Base-by-base conservation (phyloP, 2,797 vertebrate species). In the Remorina albescens region DNA sequence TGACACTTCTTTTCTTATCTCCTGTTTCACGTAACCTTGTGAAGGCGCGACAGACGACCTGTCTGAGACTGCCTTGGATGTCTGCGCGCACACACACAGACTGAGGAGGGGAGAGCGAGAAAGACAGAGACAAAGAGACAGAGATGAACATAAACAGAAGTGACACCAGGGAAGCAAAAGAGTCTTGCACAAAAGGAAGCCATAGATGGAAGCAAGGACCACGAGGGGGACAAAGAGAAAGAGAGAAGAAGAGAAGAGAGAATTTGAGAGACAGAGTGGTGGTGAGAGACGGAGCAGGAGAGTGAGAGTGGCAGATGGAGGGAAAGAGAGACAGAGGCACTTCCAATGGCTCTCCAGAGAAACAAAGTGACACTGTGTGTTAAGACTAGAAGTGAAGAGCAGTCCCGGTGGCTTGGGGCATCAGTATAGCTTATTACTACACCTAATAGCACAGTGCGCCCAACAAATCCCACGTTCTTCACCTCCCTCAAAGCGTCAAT, bases 1-100 rank as follows among this genome's bases (percentile, higher is more conserved):
- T 55, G 81, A 84, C 84, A 82, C 67, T 74, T 86, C 80, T 71
- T 72, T 75, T 86, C 82, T 82, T 81, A 69, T 86, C 85, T 81
- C 1, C 46, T 16, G 59, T 81, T 82, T 80, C 30, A 18, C 37
- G 47, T 87, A 89, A 90, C 88, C 88, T 90, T 88, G 87, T 69
- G 76, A 80, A 62, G 84, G 71, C 2, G 19, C 25, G 39, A 70
- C 62, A 53, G 71, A 82, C 80, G 68, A 85, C 87, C 80, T 83
- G 89, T 87, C 85, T 80, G 71, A 59, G 68, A 37, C 41, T 19
- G 53, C 67, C 62, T 89, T 41, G 76, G 70, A 86, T 68, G 84
- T 77, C 78, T 68, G 78, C 77, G 21, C 75, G n/a, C 30, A 30
- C 3, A 64, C 83, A 67, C 75, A 71, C 81, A 67, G 59, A 79